Base-by-base conservation (phyloP, 2,113 vertebrate species). In the Ifrita kowaldi region DNA sequence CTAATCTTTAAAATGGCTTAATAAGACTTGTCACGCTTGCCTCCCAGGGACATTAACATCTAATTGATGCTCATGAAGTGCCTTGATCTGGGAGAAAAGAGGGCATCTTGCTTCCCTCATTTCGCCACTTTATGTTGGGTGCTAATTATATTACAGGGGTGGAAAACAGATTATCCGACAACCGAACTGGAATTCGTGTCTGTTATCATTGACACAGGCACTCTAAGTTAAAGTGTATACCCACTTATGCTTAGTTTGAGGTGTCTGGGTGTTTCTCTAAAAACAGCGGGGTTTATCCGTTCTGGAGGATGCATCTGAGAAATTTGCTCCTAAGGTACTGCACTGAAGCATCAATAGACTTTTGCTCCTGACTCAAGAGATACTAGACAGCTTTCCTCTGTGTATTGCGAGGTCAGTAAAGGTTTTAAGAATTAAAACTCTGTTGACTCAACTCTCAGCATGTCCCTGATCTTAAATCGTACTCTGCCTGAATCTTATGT, bases 1-100 rank as follows among this genome's bases (percentile, higher is more conserved):
- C 93, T 94, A 68, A 96, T 97, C 93, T 95, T 74, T 82, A 84
- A 87, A 82, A 91, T 94, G 89, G 37, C 33, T 88, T 96, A 95
- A 91, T 93, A 68, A 75, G 87, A 87, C 87, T 93, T 93, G 95
- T 93, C 93, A 80, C 13, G 18, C 95, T 97, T 96, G 87, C 90
- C 95, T 95, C 79, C 70, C n/a, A 79, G 92, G 90, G 60, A 88
- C 80, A 90, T 89, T 93, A 94, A 82, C 75, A 84, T 94, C 84
- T 97, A 83, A 94, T 94, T 97, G 93, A 79, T 91, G 86, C 86
- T 75, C 89, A 27, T 35, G 35, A 79, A 97, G 55, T 55, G 75
- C 84, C 92, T 89, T 87, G 79, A 90, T 92, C 88, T 44, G 87
- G 55, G 60, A 84, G 91, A 78, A 94, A 92, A 95, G 89, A 96